These are phyloP conservation scores for Pan troglodytes DNA, from an alignment of 2,113 vertebrate species.

Conservation along the genomic window NHGRI_mPanTro3-v2.1_pri NC_086015.1:71568001-71568500, in stretches of 20 bases:
- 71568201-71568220: not conserved
- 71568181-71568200: not conserved
- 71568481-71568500: not conserved
- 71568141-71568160: not conserved
- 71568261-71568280: not conserved
- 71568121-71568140: not conserved
- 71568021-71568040: not conserved
- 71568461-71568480: not conserved
- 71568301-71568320: not conserved
- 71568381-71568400: not conserved
- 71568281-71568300: not conserved
- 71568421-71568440: not conserved
- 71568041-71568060: not conserved
- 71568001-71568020: not conserved
- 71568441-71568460: not conserved
- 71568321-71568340: not conserved
- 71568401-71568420: not conserved
- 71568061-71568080: not conserved
- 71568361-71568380: constrained; percentile 9
- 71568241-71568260: not conserved
- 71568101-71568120: not conserved
- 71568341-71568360: not conserved
- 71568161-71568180: not conserved
- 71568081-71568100: not conserved
- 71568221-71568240: not conserved